Percentiles rank a stretch among this genome's conserved stretches.
These are phyloP conservation scores for Pangasius djambal DNA, from an alignment of 2,797 vertebrate genomes.

Conservation along the genomic window DNA sequence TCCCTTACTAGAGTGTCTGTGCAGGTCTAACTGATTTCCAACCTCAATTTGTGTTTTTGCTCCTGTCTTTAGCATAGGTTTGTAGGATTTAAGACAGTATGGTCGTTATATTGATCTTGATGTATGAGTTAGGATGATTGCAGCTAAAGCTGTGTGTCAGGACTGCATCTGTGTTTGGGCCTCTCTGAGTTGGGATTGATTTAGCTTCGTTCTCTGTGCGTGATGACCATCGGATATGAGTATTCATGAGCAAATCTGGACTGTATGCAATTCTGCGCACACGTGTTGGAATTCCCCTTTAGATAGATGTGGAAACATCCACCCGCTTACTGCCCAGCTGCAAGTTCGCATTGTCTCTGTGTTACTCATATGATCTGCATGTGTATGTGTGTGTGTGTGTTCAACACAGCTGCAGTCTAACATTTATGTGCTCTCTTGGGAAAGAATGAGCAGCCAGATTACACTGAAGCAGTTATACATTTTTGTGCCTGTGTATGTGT, in stretches of 20 bases:
- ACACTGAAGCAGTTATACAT: conserved; percentile 33
- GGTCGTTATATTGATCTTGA: neutral
- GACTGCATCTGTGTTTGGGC: conserved; percentile 8
- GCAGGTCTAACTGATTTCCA: neutral
- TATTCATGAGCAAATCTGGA: conserved; percentile 32
- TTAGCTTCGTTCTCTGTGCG: conserved; percentile 1
- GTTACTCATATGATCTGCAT: conserved; percentile 33
- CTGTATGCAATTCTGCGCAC: conserved; percentile 43
- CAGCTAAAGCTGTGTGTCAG: neutral
- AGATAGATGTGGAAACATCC: conserved; percentile 48
- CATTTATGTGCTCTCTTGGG: conserved; percentile 44
- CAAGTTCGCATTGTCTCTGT: conserved; percentile 29
- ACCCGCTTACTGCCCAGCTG: conserved; percentile 50
- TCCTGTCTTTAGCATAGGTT: neutral
- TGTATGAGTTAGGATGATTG: conserved; percentile 11
- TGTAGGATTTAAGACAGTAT: neutral
- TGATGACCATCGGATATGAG: conserved; percentile 46
- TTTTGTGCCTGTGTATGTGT: conserved; percentile 23
- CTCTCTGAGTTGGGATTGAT: conserved; percentile 13
- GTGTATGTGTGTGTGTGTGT: conserved; percentile 21
- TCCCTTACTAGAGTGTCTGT: neutral
- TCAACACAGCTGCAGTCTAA: conserved; percentile 50
- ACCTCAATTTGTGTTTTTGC: neutral
- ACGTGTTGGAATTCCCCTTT: conserved; percentile 54
- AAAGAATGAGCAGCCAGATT: conserved; percentile 42